Evolutionary conservation across 2,888 invertebrate species (phyloP), one percentile per base, ranked within the genome.

Genomic region (Amaurobius ferox): DNA sequence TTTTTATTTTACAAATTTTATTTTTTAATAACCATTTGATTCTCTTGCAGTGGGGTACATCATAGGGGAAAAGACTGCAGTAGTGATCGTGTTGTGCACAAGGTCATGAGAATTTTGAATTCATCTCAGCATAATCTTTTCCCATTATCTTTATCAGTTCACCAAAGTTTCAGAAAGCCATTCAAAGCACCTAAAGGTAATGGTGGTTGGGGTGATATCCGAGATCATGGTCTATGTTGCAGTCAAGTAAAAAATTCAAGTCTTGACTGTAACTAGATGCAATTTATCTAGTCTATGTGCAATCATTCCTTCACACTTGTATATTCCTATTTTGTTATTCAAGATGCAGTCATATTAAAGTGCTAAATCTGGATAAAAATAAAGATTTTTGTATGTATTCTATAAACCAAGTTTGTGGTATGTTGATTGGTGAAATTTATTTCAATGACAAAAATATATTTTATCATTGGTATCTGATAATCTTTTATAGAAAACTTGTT

Each of bases 151-250:
- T 89, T 93, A 23, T 89, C 89, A 11, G 89, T 92, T 61, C 90
- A 90, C 30, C 90, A 91, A 96, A 0, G 92, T 93, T 68, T 83
- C 48, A 78, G 80, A 89, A 89, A 79, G 89, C 93, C 94, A 0
- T 94, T 95, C 89, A 95, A 95, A 89, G 94, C 94, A 0, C 90
- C 90, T 64, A 97, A 96, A 91, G 97, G 96, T 0, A 99, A 99
- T 90, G 99, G 99, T 0, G 99, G 99, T 0, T 99, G 99, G 99
- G 98, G 98, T 7, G 99, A 99, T 90, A 89, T 92, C n/a, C 93
- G 97, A 87, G 97, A 98, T 92, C 95, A 95, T 90, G 93, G 94
- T 89, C 92, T 98, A 26, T 98, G 97, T 92, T 92, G 94, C 55
- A 94, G 78, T 77, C 88, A 88, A 76, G 86, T 86, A 9, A 86